These are phyloP conservation scores for Dendrocincla fuliginosa DNA, from an alignment of 2,797 vertebrate species.

Conservation along the genomic window DNA sequence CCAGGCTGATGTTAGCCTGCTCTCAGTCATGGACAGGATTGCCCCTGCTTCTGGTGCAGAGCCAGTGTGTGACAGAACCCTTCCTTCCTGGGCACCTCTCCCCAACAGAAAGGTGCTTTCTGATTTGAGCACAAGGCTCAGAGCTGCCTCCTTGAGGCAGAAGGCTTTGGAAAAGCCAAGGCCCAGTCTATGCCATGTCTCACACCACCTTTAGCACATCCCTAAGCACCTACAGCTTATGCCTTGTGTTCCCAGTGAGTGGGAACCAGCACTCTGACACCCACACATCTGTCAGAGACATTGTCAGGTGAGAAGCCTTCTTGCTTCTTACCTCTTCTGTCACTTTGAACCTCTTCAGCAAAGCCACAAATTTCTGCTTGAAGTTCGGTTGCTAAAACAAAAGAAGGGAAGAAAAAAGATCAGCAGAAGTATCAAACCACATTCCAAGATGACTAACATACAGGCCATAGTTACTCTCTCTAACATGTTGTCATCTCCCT, in stretches of 20 bases:
- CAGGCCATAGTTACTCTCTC: not conserved
- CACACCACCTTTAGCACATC: not conserved
- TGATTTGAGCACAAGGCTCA: not conserved
- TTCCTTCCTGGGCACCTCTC: not conserved
- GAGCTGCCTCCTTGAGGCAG: not conserved
- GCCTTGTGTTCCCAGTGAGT: not conserved
- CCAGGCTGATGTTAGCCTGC: not conserved
- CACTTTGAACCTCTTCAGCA: conserved; percentile 95
- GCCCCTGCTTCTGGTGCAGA: not conserved
- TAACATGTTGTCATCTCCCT: not conserved
- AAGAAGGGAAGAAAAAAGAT: not conserved
- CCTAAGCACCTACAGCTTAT: not conserved
- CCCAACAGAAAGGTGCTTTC: not conserved
- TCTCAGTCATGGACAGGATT: not conserved
- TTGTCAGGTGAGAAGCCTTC: not conserved
- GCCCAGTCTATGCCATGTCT: not conserved
- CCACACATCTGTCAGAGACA: not conserved
- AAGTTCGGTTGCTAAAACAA: conserved; percentile 91
- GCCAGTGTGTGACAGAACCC: not conserved
- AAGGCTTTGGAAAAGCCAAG: not conserved
- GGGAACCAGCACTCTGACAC: not conserved
- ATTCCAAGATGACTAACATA: not conserved
- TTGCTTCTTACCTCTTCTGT: conserved; percentile 87
- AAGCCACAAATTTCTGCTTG: conserved; percentile 96
- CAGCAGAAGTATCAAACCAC: not conserved